Percentiles rank a stretch among this genome's conserved stretches.
These are phyloP conservation scores for Petrocephalus schoutedeni DNA, from an alignment of 2,797 vertebrate genomes.

Conservation along the genomic window DNA sequence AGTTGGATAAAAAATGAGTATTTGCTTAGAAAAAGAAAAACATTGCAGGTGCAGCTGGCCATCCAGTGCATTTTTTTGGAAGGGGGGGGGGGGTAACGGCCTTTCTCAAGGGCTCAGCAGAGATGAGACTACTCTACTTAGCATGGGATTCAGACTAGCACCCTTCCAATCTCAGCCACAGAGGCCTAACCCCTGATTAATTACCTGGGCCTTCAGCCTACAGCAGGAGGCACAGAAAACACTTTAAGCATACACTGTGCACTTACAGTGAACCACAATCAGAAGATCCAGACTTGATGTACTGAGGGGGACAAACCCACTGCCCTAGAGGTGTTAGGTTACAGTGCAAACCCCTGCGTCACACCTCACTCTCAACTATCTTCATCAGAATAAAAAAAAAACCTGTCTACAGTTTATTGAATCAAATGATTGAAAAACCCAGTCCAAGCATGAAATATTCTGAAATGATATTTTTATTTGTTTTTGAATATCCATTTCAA, in stretches of 20 bases:
- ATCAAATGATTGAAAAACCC: not conserved
- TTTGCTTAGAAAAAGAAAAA: not conserved
- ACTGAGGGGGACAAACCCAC: not conserved
- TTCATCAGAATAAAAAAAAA: not conserved
- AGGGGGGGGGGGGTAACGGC: not conserved
- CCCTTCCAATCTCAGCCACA: not conserved
- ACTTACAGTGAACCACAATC: not conserved
- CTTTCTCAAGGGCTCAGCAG: not conserved
- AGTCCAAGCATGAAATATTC: not conserved
- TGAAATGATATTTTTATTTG: not conserved
- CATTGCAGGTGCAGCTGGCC: not conserved
- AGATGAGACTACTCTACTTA: not conserved
- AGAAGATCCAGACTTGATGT: not conserved
- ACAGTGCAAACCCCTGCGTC: no score
- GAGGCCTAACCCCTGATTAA: not conserved
- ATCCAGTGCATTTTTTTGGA: not conserved
- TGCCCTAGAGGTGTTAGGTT: not conserved
- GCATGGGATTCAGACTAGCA: not conserved
- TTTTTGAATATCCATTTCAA: not conserved
- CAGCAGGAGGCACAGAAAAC: not conserved
- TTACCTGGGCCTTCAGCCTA: not conserved
- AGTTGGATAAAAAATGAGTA: not conserved
- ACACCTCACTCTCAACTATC: no score
- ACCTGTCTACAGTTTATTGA: not conserved
- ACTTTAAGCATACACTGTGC: not conserved